Percentiles rank a stretch among this genome's conserved stretches.
Evolutionary conservation across 1,140 invertebrate species (phyloP).

Genomic region (Trypoxylus dichotomus): DNA sequence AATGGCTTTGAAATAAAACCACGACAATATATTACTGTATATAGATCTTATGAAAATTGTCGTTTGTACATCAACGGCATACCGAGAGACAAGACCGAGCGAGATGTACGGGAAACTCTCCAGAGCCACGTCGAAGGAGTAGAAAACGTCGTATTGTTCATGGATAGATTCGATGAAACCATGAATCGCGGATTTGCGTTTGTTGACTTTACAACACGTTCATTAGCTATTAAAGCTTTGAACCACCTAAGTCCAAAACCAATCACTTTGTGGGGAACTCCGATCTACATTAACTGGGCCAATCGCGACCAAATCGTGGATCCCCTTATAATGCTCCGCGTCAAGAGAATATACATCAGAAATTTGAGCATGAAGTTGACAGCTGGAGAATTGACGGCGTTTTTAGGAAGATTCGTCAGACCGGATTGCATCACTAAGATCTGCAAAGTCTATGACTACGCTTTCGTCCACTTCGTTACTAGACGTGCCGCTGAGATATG

Average conservation of each 20-base stretch:
- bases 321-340: background rate
- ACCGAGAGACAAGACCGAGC: background rate
- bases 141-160: background rate
- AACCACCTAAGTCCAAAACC: background rate
- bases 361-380: background rate
- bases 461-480: background rate
- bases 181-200: background rate
- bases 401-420: background rate
- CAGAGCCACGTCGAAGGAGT: background rate
- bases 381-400: background rate
- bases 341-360: background rate
- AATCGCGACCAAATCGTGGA: background rate
- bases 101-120: background rate
- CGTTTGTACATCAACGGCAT: background rate
- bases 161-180: background rate
- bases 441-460: background rate
- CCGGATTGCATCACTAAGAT: background rate
- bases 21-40: background rate
- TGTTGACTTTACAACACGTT: background rate
- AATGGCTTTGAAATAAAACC: background rate
- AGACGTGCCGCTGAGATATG: background rate
- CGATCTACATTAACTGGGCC: background rate
- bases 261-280: background rate
- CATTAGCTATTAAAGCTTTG: background rate
- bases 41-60: background rate